A percentile compares a stretch with the other conserved stretches of the same genome.
These are phyloP conservation scores for Daubentonia madagascariensis DNA, from an alignment of 2,113 vertebrate species.

Conservation along the genomic window DNA sequence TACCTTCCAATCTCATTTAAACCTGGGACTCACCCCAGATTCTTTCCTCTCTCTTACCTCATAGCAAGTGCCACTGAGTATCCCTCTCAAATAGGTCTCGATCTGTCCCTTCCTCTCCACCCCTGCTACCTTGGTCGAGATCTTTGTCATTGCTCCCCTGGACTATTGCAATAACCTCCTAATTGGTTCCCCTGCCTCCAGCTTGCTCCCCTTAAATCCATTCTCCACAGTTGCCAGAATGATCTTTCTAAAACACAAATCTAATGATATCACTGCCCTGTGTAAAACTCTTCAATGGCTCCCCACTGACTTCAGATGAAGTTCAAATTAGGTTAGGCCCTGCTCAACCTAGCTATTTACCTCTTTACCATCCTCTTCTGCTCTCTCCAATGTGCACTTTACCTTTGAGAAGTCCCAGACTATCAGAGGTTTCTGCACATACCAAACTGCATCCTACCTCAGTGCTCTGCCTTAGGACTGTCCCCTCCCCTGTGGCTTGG, in stretches of 20 bases:
- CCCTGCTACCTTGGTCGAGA: background rate
- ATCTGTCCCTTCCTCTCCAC: background rate
- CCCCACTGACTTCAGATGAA: constrained; percentile 43
- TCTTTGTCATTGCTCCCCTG: background rate
- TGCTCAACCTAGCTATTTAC: background rate
- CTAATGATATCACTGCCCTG: background rate
- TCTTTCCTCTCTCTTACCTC: background rate
- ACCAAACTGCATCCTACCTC: background rate
- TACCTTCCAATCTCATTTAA: background rate
- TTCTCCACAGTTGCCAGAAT: background rate
- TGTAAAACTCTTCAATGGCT: constrained; percentile 11
- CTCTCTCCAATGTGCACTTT: background rate
- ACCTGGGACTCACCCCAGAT: background rate
- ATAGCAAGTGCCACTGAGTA: background rate
- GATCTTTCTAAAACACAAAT: constrained; percentile 47
- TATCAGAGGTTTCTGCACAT: background rate
- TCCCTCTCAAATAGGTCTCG: background rate
- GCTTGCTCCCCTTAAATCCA: constrained; percentile 17
- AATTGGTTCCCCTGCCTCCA: background rate
- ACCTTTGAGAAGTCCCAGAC: background rate
- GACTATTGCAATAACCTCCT: background rate
- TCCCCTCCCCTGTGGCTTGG: background rate
- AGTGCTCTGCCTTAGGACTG: background rate
- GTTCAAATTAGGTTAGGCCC: constrained; percentile 22
- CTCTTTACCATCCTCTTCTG: background rate